Conservation (phyloP, 2,888 invertebrate species). For the Platycheirus albimanus region DNA sequence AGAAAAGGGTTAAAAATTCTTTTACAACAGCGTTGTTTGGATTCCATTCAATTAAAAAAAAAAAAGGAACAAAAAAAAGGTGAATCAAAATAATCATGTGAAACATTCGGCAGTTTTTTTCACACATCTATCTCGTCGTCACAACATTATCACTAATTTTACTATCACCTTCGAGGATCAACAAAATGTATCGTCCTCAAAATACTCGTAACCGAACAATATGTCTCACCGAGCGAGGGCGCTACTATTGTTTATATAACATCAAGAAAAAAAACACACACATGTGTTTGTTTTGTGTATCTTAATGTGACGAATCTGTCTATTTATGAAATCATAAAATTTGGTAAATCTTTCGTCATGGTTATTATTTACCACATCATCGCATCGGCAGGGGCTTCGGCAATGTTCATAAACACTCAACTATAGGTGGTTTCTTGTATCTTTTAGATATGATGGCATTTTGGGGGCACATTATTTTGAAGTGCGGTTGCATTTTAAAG, state of each 20-base stretch:
- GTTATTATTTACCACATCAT: constrained; percentile 67
- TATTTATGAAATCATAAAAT: constrained; percentile 73
- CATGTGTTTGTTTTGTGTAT: constrained; percentile 15
- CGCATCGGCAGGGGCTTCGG: constrained; percentile 23
- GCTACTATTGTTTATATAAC: constrained; percentile 59
- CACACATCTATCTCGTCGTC: constrained; percentile 68
- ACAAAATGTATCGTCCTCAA: constrained; percentile 6
- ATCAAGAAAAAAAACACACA: not conserved
- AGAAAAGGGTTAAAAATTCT: constrained; percentile 48
- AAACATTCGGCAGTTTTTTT: constrained; percentile 36
- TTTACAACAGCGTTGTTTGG: constrained; percentile 41
- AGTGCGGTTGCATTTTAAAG: constrained; percentile 30
- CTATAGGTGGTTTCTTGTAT: no score
- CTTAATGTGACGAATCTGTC: constrained; percentile 65
- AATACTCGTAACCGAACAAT: no score
- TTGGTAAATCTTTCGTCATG: constrained; percentile 63
- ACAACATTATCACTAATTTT: constrained; percentile 62
- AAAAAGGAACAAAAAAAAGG: constrained; percentile 21
- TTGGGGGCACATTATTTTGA: no score
- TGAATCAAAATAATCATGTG: constrained; percentile 12
- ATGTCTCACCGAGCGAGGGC: constrained; percentile 40
- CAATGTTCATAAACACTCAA: constrained; percentile 57
- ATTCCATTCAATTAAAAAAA: constrained; percentile 26
- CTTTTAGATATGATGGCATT: no score
- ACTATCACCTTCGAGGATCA: constrained; percentile 47